Conservation (phyloP, 1,140 invertebrate species). For the fruit fly (Drosophila melanogaster) region DNA sequence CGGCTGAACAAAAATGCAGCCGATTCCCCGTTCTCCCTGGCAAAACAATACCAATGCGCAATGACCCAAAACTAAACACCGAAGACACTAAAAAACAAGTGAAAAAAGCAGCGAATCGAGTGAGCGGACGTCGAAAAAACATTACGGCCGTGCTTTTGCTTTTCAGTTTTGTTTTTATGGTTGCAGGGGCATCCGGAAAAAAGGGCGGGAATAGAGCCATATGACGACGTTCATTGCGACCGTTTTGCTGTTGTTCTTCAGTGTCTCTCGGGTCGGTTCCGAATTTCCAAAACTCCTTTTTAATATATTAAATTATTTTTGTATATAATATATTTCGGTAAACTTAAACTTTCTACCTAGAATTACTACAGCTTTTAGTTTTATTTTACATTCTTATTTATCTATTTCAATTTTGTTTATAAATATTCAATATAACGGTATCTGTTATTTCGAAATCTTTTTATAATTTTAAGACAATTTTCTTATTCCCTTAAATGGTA, state of each 20-base stretch:
- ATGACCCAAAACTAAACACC: constrained; percentile 82
- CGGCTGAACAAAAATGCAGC: constrained; percentile 72
- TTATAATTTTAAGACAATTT: background rate
- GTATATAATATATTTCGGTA: background rate
- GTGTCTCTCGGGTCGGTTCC: constrained; percentile 14
- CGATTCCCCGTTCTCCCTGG: constrained; percentile 40
- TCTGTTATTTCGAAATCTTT: background rate
- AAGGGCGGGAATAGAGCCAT: constrained; percentile 33
- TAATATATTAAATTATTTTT: background rate
- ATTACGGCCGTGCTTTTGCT: constrained; percentile 55
- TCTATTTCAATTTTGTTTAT: background rate
- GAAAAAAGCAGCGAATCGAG: constrained; percentile 4
- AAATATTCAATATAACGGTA: background rate
- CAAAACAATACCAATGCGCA: constrained; percentile 79
- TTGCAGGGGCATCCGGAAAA: constrained; percentile 15
- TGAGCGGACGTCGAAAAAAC: constrained; percentile 58
- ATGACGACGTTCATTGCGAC: constrained; percentile 51
- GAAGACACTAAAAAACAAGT: constrained; percentile 37
- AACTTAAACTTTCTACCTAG: too few relatives aligned
- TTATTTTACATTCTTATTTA: too few relatives aligned
- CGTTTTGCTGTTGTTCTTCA: constrained; percentile 20
- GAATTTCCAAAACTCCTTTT: background rate
- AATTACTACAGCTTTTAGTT: too few relatives aligned
- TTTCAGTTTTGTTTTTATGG: constrained; percentile 58
- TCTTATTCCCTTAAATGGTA: background rate